Percentiles rank a stretch among this genome's conserved stretches.
phyloP scores from a whole-genome alignment of 2,113 vertebrate species.

The Eptatretus burgeri region DNA sequence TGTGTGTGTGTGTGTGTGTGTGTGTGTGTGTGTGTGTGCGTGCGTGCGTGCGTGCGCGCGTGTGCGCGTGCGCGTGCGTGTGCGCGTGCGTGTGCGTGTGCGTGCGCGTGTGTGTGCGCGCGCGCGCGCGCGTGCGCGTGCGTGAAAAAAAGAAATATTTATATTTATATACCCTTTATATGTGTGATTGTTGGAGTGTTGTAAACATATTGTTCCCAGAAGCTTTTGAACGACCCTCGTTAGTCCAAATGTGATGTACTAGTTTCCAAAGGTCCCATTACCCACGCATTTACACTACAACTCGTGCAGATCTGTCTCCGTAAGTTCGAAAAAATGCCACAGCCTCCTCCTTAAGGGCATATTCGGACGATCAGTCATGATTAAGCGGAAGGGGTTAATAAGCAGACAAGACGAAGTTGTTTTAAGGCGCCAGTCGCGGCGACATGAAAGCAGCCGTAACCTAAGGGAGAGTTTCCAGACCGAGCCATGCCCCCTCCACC shows the following conservation, averaged over 20 bases:
- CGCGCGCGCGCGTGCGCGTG: neutral
- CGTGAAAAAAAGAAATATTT: neutral
- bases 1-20: too few relatives aligned
- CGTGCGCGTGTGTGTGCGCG: neutral
- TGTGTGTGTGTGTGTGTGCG: neutral
- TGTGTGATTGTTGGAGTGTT: neutral
- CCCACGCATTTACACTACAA: too few relatives aligned
- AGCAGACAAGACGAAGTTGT: slow-evolving; percentile 5
- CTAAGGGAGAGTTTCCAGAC: slow-evolving; percentile 6
- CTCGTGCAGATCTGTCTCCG: too few relatives aligned
- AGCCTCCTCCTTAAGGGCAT: too few relatives aligned
- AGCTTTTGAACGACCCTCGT: too few relatives aligned
- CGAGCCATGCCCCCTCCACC: neutral
- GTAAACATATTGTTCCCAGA: too few relatives aligned
- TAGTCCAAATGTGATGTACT: too few relatives aligned
- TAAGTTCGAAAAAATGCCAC: too few relatives aligned
- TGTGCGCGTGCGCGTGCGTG: neutral
- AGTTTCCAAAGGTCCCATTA: too few relatives aligned
- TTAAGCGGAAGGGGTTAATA: slow-evolving; percentile 5
- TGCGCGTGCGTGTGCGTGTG: neutral
- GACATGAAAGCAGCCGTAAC: slow-evolving; percentile 5
- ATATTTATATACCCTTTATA: neutral
- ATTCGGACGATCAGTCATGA: neutral
- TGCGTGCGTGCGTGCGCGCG: neutral
- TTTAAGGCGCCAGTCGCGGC: slow-evolving; percentile 6